Percentiles rank a stretch among this genome's conserved stretches.
Conservation (phyloP, 2,888 invertebrate species). For the Orthonevra nobilis region DNA sequence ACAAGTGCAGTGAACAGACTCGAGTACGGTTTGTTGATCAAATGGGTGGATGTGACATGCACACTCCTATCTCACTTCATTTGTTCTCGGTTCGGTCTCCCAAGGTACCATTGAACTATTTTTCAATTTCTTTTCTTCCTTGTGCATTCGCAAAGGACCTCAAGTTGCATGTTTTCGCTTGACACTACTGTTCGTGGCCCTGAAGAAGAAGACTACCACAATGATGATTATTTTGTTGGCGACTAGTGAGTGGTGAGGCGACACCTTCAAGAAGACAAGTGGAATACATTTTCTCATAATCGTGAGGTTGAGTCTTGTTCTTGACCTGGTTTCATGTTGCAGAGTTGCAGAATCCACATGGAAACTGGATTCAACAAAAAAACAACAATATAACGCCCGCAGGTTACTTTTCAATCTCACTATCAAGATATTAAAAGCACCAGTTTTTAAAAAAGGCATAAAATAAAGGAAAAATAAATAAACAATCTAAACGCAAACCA, state of each 20-base stretch:
- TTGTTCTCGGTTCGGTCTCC: slow-evolving; percentile 17
- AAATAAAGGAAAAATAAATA: too few species aligned
- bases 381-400: background rate
- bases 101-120: slow-evolving; percentile 13
- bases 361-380: slow-evolving; percentile 12
- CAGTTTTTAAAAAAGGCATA: too few species aligned
- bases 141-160: slow-evolving; percentile 24
- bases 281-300: slow-evolving; percentile 55
- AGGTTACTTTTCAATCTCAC: slow-evolving; percentile 3
- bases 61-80: background rate
- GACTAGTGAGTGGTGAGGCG: too few species aligned
- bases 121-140: background rate
- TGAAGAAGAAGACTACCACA: slow-evolving; percentile 10
- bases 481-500: too few species aligned
- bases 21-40: too few species aligned
- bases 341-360: slow-evolving; percentile 37
- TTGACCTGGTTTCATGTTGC: slow-evolving; percentile 66
- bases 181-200: slow-evolving; percentile 33
- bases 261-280: slow-evolving; percentile 28
- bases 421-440: too few species aligned
- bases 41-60: background rate
- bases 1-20: too few species aligned
- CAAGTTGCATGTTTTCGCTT: slow-evolving; percentile 31
- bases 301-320: slow-evolving; percentile 60
- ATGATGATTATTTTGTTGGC: slow-evolving; percentile 6